These are phyloP conservation scores for Maconellicoccus hirsutus DNA, from an alignment of 1,140 invertebrate genomes.

Conservation along the genomic window DNA sequence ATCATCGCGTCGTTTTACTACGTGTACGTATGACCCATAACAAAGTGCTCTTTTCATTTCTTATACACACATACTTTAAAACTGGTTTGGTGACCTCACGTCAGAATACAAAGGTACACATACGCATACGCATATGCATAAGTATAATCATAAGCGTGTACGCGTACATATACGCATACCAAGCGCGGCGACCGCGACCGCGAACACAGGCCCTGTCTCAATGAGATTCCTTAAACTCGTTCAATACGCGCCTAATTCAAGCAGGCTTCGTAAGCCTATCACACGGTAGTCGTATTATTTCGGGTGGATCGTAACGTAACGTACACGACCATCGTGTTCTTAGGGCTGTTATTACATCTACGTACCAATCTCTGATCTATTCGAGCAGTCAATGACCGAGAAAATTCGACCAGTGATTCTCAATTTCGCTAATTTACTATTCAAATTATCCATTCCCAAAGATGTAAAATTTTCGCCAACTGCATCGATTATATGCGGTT, in stretches of 20 bases:
- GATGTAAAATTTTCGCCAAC: no score
- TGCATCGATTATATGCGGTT: no score
- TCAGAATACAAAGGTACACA: conserved; percentile 2
- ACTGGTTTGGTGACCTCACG: conserved; percentile 18
- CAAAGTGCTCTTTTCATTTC: conserved; percentile 16
- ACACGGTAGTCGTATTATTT: no score
- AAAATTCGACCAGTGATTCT: conserved; percentile 19
- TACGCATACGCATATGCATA: no score
- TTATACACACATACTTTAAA: background rate
- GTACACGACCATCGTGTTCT: no score
- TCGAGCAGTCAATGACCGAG: conserved; percentile 14
- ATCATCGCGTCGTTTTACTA: background rate
- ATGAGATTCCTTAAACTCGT: conserved; percentile 13
- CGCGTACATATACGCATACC: no score
- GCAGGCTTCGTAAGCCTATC: background rate
- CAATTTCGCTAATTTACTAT: no score
- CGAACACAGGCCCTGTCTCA: background rate
- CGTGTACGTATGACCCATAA: background rate
- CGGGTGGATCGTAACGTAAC: no score
- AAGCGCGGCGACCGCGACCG: no score
- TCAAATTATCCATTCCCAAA: no score
- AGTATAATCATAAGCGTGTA: no score
- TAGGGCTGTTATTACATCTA: no score
- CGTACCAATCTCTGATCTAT: background rate
- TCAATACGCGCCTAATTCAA: background rate